Base-by-base conservation (phyloP, 2,113 vertebrate genomes). In the Bathybates hornii region DNA sequence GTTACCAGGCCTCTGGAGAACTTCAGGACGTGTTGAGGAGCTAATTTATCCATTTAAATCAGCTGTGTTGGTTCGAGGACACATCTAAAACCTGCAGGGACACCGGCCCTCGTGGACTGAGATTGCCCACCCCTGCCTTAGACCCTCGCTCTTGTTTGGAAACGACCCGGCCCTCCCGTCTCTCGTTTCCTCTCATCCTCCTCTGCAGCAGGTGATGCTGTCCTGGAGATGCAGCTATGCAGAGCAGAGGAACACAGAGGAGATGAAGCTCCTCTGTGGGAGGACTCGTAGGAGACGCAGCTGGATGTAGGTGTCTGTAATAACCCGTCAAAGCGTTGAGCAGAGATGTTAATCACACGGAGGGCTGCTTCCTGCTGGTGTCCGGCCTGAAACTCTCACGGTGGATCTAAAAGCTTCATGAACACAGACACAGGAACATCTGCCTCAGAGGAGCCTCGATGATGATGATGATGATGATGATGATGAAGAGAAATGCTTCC, bases 401-500 rank as follows among this genome's bases (percentile, higher is more conserved):
- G 5, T 21, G 34, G 61, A 38, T 11, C 59, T 36, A 36, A 0
- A 16, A 43, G 66, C 59, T 45, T 24, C 36, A 3, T 21, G 19
- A 41, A 38, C 61, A 63, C 59, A 66, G 34, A 38, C 17, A 0
- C 32, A 0, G 34, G 17, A 38, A 32, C 10, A 6, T 11, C 10
- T 38, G 19, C 16, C 63, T 19, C 1, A 21, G 4, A 41, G 36
- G 12, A 21, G 36, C 7, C 12, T 43, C 21, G n/a, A 4, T 71
- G 66, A 68, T 66, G 61, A 36, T 9, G 12, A 36, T 9, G 12
- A 21, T 21, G n/a, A 4, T 71, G 66, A 68, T 66, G 61, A 27
- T 11, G 29, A 32, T 27, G 24, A 27, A 43, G 11, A 0, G 41
- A 16, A 73, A 9, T 6, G 29, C 29, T 43, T 43, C 9, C 17